Evolutionary conservation across 2,113 vertebrate species (phyloP).

Genomic region (Axis porcinus): DNA sequence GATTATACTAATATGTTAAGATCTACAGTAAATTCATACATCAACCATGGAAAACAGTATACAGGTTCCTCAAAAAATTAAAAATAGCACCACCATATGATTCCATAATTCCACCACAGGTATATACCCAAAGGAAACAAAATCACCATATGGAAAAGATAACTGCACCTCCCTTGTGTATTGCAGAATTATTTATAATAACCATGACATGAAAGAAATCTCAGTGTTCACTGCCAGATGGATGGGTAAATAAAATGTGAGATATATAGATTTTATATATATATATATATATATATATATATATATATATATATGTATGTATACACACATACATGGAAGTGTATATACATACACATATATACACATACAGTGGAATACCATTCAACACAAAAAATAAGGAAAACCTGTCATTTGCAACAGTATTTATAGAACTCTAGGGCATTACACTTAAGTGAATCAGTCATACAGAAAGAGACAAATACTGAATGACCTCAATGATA

Average conservation of each 20-base stretch:
- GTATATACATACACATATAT: neutral
- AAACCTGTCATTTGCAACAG: neutral
- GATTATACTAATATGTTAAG: neutral
- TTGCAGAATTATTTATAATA: neutral
- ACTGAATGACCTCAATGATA: neutral
- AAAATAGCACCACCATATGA: neutral
- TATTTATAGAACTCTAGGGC: neutral
- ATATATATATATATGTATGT: neutral
- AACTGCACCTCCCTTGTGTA: neutral
- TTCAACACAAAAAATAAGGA: neutral
- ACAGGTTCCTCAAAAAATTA: neutral
- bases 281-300: rapidly evolving
- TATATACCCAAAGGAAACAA: neutral
- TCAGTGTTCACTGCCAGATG: neutral
- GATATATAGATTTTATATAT: neutral
- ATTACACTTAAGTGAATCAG: neutral
- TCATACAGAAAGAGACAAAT: neutral
- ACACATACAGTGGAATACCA: neutral
- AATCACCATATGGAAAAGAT: neutral
- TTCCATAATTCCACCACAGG: neutral
- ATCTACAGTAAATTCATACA: neutral
- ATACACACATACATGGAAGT: neutral
- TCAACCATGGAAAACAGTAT: neutral
- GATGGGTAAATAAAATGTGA: neutral
- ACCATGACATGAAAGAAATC: neutral